These are phyloP conservation scores for Brachyrhaphis roseni DNA, from an alignment of 2,797 vertebrate species.

Conservation along the genomic window DNA sequence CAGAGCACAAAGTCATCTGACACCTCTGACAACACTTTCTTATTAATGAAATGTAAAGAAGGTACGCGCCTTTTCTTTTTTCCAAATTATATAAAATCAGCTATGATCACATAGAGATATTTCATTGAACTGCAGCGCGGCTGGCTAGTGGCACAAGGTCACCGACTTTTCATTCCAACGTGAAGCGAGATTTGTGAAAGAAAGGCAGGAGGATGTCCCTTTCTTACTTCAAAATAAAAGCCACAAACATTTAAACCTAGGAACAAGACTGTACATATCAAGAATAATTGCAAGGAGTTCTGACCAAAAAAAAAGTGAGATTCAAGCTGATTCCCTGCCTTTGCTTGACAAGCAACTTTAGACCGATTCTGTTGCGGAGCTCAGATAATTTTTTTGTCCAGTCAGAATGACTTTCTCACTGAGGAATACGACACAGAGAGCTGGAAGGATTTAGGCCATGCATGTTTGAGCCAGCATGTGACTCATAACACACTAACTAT, in stretches of 20 bases:
- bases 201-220: not conserved
- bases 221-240: not conserved
- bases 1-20: not conserved
- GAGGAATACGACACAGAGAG: not conserved
- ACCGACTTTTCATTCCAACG: not conserved
- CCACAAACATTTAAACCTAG: not conserved
- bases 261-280: not conserved
- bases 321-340: not conserved
- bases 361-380: not conserved
- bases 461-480: not conserved
- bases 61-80: not conserved
- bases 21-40: not conserved
- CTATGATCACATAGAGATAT: not conserved
- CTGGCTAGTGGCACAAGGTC: not conserved
- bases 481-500: not conserved
- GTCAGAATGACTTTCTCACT: not conserved
- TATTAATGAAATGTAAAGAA: conserved; percentile 7
- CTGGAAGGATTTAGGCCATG: not conserved
- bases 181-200: not conserved
- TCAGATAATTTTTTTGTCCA: not conserved
- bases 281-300: not conserved
- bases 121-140: not conserved
- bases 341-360: not conserved
- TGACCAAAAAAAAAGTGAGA: not conserved
- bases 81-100: not conserved